Evolutionary conservation across 1,140 invertebrate genomes (phyloP).

Genomic region (Philotrypesis tridentata): DNA sequence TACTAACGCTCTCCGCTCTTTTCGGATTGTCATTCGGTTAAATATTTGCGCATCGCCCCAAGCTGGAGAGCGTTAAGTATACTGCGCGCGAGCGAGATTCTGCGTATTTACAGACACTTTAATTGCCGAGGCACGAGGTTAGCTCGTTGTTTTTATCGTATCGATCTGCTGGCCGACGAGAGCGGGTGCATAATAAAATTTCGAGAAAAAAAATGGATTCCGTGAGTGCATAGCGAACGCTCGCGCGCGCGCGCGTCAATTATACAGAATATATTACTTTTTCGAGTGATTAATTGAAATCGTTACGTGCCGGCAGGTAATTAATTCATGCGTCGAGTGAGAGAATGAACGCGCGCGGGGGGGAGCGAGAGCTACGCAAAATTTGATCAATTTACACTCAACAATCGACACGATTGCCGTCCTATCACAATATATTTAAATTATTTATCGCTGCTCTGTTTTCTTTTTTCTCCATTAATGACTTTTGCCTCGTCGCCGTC

Average conservation of each 20-base stretch:
- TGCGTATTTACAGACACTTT: constrained; percentile 1
- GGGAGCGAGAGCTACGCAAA: not conserved
- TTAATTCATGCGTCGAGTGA: constrained; percentile 7
- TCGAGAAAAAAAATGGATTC: not conserved
- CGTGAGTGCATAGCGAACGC: not conserved
- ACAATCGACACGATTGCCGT: not conserved
- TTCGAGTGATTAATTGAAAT: constrained; percentile 10
- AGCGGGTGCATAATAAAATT: not conserved
- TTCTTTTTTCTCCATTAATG: too few species aligned
- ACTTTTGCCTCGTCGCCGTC: too few species aligned
- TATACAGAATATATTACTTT: not conserved
- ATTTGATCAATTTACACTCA: not conserved
- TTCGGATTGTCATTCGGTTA: not conserved
- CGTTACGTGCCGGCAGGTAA: not conserved
- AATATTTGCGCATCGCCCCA: not conserved
- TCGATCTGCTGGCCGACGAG: too few species aligned
- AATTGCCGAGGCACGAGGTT: not conserved
- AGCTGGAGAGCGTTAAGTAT: not conserved
- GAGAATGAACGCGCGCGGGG: not conserved
- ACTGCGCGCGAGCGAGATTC: too few species aligned
- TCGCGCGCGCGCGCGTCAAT: not conserved
- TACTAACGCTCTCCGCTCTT: not conserved
- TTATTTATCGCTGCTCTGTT: not conserved
- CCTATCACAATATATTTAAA: not conserved
- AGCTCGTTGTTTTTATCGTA: not conserved